These are phyloP conservation scores for Tyria jacobaeae DNA, from an alignment of 2,888 invertebrate genomes.

Conservation along the genomic window DNA sequence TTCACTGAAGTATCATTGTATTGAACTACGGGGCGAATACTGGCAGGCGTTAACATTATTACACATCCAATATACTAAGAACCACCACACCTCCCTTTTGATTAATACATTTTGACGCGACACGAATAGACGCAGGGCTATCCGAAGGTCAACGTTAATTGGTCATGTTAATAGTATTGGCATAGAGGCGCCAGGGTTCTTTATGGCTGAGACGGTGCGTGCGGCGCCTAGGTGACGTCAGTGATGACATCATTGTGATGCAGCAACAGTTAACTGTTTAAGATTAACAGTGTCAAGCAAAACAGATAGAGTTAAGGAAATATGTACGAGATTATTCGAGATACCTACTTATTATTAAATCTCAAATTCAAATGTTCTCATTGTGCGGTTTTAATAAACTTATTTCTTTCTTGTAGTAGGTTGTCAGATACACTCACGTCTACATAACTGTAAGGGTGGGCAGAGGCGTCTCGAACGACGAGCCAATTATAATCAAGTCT, in stretches of 20 bases:
- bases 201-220: conserved; percentile 67
- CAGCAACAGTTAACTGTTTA: conserved; percentile 46
- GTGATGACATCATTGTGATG: conserved; percentile 54
- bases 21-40: conserved; percentile 48
- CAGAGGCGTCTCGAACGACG: too few relatives aligned
- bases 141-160: conserved; percentile 43
- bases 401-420: too few relatives aligned
- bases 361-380: background rate
- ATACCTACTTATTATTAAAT: background rate
- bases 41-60: conserved; percentile 50
- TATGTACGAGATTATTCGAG: background rate
- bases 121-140: conserved; percentile 29
- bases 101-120: conserved; percentile 32
- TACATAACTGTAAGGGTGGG: too few relatives aligned
- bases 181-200: conserved; percentile 65
- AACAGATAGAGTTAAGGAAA: conserved; percentile 5
- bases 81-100: conserved; percentile 28
- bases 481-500: too few relatives aligned
- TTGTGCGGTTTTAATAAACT: background rate
- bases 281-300: conserved; percentile 32
- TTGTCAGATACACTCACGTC: too few relatives aligned
- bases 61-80: conserved; percentile 37
- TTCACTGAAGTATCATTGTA: conserved; percentile 56
- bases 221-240: conserved; percentile 63
- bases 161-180: conserved; percentile 57